Percentiles rank a stretch among this genome's conserved stretches.
phyloP scores from a whole-genome alignment of 2,113 vertebrate species.

The cat (Felis catus) region F.catus_Fca126_mat1.0 CM031421.1:91442501-91443000 shows the following conservation, averaged over 20 bases:
- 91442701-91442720: not conserved
- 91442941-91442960: too few species aligned
- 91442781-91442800: not conserved
- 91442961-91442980: too few species aligned
- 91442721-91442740: not conserved
- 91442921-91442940: not conserved
- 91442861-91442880: not conserved
- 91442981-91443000: too few species aligned
- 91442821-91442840: not conserved
- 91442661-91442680: not conserved
- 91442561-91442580: conserved; percentile 52
- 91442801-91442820: not conserved
- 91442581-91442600: not conserved
- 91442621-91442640: not conserved
- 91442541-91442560: conserved; percentile 70
- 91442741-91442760: not conserved
- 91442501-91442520: too few species aligned
- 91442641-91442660: not conserved
- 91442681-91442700: not conserved
- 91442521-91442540: conserved; percentile 54
- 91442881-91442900: not conserved
- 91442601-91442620: not conserved
- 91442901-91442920: not conserved
- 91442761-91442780: not conserved
- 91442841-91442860: not conserved